Base-by-base conservation (phyloP, 2,797 vertebrate genomes). In the Atherinosoma microstoma region DNA sequence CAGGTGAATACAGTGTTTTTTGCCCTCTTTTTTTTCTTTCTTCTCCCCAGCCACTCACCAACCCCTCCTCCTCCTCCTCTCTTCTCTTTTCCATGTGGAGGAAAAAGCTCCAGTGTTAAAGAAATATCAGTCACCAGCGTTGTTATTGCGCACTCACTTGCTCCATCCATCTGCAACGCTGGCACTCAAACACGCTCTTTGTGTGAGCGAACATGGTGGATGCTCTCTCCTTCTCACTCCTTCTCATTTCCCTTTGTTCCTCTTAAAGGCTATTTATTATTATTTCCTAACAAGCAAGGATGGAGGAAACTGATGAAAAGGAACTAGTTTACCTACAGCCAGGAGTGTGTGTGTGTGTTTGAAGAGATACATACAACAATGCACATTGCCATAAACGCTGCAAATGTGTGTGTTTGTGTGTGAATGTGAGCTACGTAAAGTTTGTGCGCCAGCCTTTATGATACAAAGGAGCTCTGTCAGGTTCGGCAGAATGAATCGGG, bases 141-240 rank as follows among this genome's bases (percentile, higher is more conserved):
- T 90, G 90, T 91, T 91, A 88, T 89, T 91, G 82, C 71, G 65
- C 84, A 88, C 87, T 90, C 89, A 90, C 82, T 91, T 79, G 82
- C 87, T 89, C 89, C 91, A 85, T 90, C 80, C 91, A 87, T 90
- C 77, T 87, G 82, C 84, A 79, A 76, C 0, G 62, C 77, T 84
- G 82, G 76, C 70, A 64, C 75, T 85, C 82, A 87, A 84, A 89
- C 81, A 65, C 84, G 58, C 78, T 79, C 89, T 90, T 89, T 92
- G 84, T 91, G 78, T 76, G 79, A 84, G 81, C 70, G 87, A 84
- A 86, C 85, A 83, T 51, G 51, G 61, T 75, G 82, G 71, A 65
- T 79, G 57, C 71, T 66, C 68, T 70, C 76, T 73, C 67, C 45
- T 66, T 75, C 58, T 65, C 76, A 65, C 45, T 68, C 70, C 66